Evolutionary conservation across 2,113 vertebrate species (phyloP), one percentile per base, ranked within the genome.

Genomic region (Polyodon spathula): DNA sequence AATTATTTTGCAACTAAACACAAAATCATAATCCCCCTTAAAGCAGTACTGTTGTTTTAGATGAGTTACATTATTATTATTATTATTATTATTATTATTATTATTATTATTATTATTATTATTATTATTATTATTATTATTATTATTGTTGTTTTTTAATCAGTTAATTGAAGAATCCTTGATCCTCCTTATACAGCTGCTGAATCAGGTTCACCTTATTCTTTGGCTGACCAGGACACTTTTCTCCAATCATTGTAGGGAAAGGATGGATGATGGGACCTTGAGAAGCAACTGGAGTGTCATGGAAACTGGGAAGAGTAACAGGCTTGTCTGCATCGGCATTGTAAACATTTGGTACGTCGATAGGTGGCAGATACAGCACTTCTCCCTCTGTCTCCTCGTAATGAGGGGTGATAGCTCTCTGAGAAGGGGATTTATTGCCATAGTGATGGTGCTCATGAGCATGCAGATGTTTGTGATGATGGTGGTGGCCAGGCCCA

Each of bases 351-450:
- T 69, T 27, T 60, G n/a, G 43, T 68, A 78, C 54, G 81, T n/a
- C n/a, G n/a, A n/a, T 0, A 37, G 76, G 1, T 1, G 71, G 71
- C 38, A 84, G 43, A n/a, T 63, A 8, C 14, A 4, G 67, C 56
- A 85, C 73, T 1, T 0, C 4, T 14, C 85, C 81, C 2, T 63
- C 38, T 1, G 82, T 74, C 1, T 66, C 61, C 2, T 71, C 74
- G 4, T 1, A 0, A 1, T 2, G 0, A 0, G 1, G 8, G 16
- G 71, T 59, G 7, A 78, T 78, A 0, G 42, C 7, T 5, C 84
- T 78, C 0, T 66, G 16, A 1, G 84, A 82, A 60, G 84, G 81
- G 1, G 84, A 83, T 63, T 86, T 81, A 2, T 84, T 83, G 1
- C 84, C 74, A 4, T 86, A 82, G 16, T 43, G 55, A 16, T 57